These are phyloP conservation scores for Caenorhabditis afra DNA, from an alignment of 2,888 invertebrate species.

Conservation along the genomic window DNA sequence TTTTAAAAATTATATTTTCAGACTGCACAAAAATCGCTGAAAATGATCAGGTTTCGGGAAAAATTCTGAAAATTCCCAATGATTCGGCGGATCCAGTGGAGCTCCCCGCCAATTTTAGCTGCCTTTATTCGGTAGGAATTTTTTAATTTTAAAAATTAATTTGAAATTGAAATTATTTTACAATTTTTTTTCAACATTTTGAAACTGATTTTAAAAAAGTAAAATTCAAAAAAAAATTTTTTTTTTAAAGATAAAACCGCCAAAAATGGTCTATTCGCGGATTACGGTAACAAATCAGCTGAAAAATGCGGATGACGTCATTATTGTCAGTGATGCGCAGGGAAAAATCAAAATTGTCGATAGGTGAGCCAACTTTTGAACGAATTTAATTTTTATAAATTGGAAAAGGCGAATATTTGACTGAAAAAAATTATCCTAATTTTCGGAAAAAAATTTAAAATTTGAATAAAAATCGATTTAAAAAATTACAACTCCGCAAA, in stretches of 20 bases:
- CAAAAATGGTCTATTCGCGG: constrained; percentile 9
- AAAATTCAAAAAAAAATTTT: background rate
- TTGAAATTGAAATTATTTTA: too few relatives aligned
- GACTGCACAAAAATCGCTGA: constrained; percentile 19
- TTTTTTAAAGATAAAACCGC: constrained; percentile 30
- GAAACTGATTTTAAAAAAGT: background rate
- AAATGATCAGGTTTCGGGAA: constrained; percentile 21
- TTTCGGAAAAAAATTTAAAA: too few relatives aligned
- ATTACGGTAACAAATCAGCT: constrained; percentile 19
- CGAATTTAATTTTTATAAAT: too few relatives aligned
- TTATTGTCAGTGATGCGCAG: constrained; percentile 27
- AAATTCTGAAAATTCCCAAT: constrained; percentile 23
- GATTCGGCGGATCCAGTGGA: constrained; percentile 9
- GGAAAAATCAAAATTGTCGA: constrained; percentile 3
- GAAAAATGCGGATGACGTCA: constrained; percentile 19
- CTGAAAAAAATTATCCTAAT: too few relatives aligned
- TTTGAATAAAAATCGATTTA: too few relatives aligned
- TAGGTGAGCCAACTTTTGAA: constrained; percentile 19
- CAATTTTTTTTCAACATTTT: background rate
- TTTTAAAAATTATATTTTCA: constrained; percentile 1
- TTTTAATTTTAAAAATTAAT: constrained; percentile 1
- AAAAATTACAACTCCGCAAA: too few relatives aligned
- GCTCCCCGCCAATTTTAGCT: constrained; percentile 37
- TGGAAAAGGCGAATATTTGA: too few relatives aligned
- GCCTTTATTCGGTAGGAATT: constrained; percentile 32